These are phyloP conservation scores for Cromileptes altivelis DNA, from an alignment of 2,113 vertebrate species.

Conservation along the genomic window DNA sequence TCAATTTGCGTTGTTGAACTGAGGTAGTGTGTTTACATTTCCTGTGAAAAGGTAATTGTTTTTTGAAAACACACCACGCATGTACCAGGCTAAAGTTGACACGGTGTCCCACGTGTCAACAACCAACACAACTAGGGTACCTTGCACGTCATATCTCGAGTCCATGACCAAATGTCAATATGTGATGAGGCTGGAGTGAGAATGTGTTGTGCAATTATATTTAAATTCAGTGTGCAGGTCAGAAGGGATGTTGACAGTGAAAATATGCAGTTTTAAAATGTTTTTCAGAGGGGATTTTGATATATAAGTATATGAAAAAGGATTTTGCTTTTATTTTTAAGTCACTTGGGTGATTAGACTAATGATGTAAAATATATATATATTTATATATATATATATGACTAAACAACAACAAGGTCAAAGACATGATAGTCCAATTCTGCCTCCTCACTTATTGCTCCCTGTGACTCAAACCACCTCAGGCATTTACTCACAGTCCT, in stretches of 20 bases:
- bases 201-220: neutral
- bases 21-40: too few relatives aligned
- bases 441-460: neutral
- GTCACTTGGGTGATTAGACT: neutral
- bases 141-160: too few relatives aligned
- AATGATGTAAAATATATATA: too few relatives aligned
- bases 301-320: neutral
- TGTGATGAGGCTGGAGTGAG: too few relatives aligned
- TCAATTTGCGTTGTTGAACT: too few relatives aligned
- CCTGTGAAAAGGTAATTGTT: too few relatives aligned
- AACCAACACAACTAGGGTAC: too few relatives aligned
- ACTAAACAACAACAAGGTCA: conserved; percentile 3
- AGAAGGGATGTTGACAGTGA: neutral
- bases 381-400: neutral
- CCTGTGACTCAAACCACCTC: neutral
- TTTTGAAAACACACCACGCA: too few relatives aligned
- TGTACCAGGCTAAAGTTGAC: too few relatives aligned
- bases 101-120: too few relatives aligned
- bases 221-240: neutral
- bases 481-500: neutral
- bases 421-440: conserved; percentile 7
- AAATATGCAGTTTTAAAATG: neutral
- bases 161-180: too few relatives aligned
- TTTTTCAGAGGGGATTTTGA: neutral
- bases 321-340: neutral